A percentile compares a stretch with the other conserved stretches of the same genome.
Evolutionary conservation across 2,113 vertebrate species (phyloP).

Genomic region (Castor canadensis): DNA sequence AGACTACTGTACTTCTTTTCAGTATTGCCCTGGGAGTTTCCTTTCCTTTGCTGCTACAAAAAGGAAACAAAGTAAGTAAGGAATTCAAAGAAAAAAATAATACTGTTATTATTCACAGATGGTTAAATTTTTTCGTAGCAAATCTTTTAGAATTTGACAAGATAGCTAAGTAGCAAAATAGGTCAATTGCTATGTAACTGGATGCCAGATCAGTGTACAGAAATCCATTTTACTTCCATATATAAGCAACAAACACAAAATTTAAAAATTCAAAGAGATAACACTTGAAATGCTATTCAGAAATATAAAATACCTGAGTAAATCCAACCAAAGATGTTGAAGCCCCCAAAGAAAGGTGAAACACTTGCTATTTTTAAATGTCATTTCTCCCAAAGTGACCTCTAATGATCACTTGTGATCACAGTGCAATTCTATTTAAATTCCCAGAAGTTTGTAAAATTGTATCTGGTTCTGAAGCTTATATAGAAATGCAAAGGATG

Average conservation of each 20-base stretch:
- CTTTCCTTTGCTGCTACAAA: not conserved
- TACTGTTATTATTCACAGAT: not conserved
- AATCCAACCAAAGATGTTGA: not conserved
- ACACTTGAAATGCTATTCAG: not conserved
- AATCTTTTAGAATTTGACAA: not conserved
- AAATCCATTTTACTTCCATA: not conserved
- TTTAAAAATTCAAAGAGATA: not conserved
- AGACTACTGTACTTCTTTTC: not conserved
- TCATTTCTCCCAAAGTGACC: not conserved
- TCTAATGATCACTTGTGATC: no score
- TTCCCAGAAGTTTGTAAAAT: not conserved
- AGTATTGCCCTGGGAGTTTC: no score
- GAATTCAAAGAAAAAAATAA: not conserved
- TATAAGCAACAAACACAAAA: not conserved
- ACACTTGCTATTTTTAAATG: not conserved
- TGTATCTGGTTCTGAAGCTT: not conserved
- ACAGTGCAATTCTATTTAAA: not conserved
- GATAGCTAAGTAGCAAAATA: not conserved
- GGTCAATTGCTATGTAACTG: not conserved
- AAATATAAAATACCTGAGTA: not conserved
- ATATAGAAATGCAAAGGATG: not conserved
- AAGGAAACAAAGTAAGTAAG: not conserved
- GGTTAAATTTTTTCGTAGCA: not conserved
- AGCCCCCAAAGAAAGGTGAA: not conserved
- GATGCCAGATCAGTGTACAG: not conserved